Conservation (phyloP, 2,797 vertebrate species). For the Eurystomus glaucurus region DNA sequence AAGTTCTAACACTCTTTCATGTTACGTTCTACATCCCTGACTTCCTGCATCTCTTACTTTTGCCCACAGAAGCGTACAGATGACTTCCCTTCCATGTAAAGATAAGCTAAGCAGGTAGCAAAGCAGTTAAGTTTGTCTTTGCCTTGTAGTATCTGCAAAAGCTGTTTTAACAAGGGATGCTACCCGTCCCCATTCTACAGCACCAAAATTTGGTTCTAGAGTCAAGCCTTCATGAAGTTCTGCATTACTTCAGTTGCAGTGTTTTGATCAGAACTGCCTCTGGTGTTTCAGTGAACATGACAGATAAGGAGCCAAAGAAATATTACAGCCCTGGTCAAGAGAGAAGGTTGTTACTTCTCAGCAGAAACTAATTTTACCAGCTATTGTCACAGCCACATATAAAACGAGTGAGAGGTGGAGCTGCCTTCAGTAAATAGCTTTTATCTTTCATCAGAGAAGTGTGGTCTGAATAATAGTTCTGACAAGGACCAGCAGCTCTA, state of each 20-base stretch:
- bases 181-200: background rate
- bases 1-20: background rate
- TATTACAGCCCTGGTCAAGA: background rate
- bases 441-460: slow-evolving; percentile 7
- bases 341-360: background rate
- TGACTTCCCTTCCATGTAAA: background rate
- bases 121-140: background rate
- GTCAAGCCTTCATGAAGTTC: background rate
- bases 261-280: background rate
- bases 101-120: background rate
- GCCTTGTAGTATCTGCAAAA: background rate
- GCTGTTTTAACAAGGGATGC: background rate
- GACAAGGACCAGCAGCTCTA: slow-evolving; percentile 23
- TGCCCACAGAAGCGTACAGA: background rate
- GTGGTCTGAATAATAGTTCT: slow-evolving; percentile 13
- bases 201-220: background rate
- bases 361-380: background rate
- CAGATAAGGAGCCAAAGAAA: background rate
- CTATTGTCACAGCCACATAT: background rate
- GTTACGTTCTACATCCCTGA: rapidly evolving
- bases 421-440: slow-evolving; percentile 29
- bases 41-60: background rate
- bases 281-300: background rate
- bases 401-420: slow-evolving; percentile 26
- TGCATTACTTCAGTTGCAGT: background rate